Evolutionary conservation across 1,140 invertebrate genomes (phyloP).

Genomic region (Lasaia peninsularis): DNA sequence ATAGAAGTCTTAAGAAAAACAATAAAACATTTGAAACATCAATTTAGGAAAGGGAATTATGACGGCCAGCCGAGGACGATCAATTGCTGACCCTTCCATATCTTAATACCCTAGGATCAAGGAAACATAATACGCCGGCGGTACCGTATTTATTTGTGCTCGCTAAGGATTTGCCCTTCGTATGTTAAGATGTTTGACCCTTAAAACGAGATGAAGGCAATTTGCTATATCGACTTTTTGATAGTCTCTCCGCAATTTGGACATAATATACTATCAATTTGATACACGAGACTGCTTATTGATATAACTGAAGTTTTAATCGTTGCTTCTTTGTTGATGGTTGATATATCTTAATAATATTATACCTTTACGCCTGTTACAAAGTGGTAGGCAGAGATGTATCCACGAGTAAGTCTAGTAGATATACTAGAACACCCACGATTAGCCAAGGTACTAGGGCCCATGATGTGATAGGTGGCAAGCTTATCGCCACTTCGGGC

Average conservation of each 20-base stretch:
- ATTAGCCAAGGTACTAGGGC: too few species aligned
- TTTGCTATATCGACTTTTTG: slow-evolving; percentile 55
- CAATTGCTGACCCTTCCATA: slow-evolving; percentile 64
- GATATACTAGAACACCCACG: too few species aligned
- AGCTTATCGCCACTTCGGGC: too few species aligned
- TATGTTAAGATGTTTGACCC: slow-evolving; percentile 70
- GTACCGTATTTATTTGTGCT: slow-evolving; percentile 69
- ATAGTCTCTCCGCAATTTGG: slow-evolving; percentile 32
- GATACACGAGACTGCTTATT: not conserved
- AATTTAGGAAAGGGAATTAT: slow-evolving; percentile 54
- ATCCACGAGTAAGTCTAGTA: too few species aligned
- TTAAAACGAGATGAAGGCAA: slow-evolving; percentile 60
- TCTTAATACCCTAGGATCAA: slow-evolving; percentile 65
- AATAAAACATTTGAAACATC: slow-evolving; percentile 57
- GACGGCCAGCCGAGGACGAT: slow-evolving; percentile 35
- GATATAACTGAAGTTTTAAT: too few species aligned
- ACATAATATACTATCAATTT: slow-evolving; percentile 14
- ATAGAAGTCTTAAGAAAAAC: slow-evolving; percentile 29
- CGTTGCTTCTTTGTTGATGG: too few species aligned
- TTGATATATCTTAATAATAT: too few species aligned
- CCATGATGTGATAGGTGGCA: too few species aligned
- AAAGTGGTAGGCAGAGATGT: too few species aligned
- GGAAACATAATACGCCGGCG: slow-evolving; percentile 58
- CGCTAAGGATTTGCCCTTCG: slow-evolving; percentile 66
- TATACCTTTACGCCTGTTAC: too few species aligned